Percentiles rank a stretch among this genome's conserved stretches.
These are phyloP conservation scores for Meta bourneti DNA, from an alignment of 2,888 invertebrate genomes.

Conservation along the genomic window DNA sequence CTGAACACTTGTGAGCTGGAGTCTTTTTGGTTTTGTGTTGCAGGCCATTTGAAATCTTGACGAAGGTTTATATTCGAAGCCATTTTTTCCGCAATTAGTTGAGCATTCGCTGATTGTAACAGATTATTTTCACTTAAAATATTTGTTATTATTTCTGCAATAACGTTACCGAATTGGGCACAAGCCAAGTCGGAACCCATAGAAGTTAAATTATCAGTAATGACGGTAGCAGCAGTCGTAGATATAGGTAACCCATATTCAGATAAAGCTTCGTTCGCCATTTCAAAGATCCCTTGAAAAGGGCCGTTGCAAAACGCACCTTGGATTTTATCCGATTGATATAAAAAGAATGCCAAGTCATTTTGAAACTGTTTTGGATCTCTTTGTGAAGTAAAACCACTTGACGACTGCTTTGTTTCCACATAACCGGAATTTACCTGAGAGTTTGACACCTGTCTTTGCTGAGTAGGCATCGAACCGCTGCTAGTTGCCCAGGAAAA, in stretches of 20 bases:
- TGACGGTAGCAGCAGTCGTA: not conserved
- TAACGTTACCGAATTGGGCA: constrained; percentile 1
- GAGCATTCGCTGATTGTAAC: not conserved
- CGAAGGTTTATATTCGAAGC: not conserved
- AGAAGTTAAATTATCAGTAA: not conserved
- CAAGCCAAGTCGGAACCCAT: not conserved
- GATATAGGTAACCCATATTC: constrained; percentile 2
- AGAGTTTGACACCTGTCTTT: not conserved
- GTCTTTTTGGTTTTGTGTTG: not conserved
- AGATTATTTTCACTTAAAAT: not conserved
- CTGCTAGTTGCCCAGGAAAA: constrained; percentile 9
- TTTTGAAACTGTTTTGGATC: constrained; percentile 11
- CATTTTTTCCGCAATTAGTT: not conserved
- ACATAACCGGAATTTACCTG: constrained; percentile 22
- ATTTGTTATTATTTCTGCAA: constrained; percentile 12
- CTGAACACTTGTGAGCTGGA: not conserved
- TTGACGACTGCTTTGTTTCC: not conserved
- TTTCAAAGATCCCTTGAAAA: not conserved
- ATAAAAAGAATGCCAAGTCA: not conserved
- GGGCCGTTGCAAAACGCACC: constrained; percentile 3
- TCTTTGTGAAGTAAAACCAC: not conserved
- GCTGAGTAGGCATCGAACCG: not conserved
- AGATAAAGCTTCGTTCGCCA: constrained; percentile 6
- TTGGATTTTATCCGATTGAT: not conserved
- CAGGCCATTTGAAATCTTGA: not conserved